Evolutionary conservation across 2,888 invertebrate species (phyloP).

Genomic region (Oligia latruncula): DNA sequence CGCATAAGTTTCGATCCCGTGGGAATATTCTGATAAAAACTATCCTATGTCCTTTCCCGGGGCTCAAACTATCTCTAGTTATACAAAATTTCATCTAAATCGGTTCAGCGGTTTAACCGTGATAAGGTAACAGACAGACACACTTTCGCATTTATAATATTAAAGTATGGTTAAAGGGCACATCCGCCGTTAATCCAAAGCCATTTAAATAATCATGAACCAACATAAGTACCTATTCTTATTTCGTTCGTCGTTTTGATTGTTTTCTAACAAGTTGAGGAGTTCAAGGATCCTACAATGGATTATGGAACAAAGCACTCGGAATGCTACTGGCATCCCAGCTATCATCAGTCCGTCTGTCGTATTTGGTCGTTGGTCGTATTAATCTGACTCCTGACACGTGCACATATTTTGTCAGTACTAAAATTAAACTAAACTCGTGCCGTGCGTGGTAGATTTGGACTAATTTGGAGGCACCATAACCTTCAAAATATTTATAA

Average conservation of each 20-base stretch:
- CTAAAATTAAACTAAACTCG: conserved; percentile 23
- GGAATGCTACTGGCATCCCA: not conserved
- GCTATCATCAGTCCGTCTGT: not conserved
- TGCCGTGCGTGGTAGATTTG: conserved; percentile 1
- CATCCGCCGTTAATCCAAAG: not conserved
- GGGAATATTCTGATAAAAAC: too few species aligned
- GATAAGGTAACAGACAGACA: too few species aligned
- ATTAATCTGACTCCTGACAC: conserved; percentile 7
- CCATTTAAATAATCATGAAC: not conserved
- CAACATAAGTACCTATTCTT: not conserved
- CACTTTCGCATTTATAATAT: too few species aligned
- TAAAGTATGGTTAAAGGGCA: not conserved
- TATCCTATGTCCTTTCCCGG: too few species aligned
- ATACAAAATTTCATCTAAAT: too few species aligned
- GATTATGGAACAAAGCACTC: not conserved
- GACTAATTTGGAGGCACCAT: not conserved
- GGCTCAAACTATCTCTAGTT: too few species aligned
- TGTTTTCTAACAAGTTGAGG: not conserved
- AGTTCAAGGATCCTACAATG: conserved; percentile 4
- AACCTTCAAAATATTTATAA: conserved; percentile 29
- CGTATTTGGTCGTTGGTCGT: not conserved
- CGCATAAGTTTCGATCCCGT: too few species aligned
- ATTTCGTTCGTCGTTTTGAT: not conserved
- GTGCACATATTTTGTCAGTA: conserved; percentile 24
- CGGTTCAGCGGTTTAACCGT: too few species aligned